Conservation (phyloP, 2,113 vertebrate species). For the Redunca redunca region DNA sequence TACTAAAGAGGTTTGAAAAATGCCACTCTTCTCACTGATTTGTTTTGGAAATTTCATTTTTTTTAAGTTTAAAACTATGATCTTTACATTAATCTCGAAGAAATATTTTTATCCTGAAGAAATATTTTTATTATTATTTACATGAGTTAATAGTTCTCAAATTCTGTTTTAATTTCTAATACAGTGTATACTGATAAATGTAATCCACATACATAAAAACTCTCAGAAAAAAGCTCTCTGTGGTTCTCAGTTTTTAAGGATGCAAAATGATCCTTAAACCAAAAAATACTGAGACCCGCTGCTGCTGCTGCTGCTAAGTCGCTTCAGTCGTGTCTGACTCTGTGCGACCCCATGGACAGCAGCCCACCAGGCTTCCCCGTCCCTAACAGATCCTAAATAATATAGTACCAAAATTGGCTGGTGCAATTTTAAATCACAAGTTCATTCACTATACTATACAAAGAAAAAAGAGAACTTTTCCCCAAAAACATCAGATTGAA, state of each 20-base stretch:
- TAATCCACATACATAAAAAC: neutral
- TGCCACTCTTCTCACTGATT: neutral
- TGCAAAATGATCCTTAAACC: neutral
- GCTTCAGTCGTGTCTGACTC: no score
- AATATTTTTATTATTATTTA: no score
- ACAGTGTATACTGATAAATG: neutral
- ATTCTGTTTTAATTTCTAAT: neutral
- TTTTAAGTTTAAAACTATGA: neutral
- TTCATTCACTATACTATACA: neutral
- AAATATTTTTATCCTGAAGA: no score
- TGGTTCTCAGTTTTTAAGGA: neutral
- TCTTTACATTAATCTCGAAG: no score
- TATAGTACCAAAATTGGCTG: neutral
- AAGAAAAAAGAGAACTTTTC: neutral
- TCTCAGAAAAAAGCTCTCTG: neutral
- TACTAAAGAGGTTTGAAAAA: neutral
- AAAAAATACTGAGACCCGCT: neutral
- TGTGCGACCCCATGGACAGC: no score
- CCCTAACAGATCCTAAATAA: neutral
- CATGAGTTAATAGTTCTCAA: neutral
- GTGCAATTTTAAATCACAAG: neutral
- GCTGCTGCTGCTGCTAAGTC: no score
- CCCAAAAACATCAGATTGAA: neutral
- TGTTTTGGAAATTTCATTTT: neutral
- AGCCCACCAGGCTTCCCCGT: no score